These are phyloP conservation scores for Plebejus melissa DNA, from an alignment of 2,888 invertebrate species.

Conservation along the genomic window DNA sequence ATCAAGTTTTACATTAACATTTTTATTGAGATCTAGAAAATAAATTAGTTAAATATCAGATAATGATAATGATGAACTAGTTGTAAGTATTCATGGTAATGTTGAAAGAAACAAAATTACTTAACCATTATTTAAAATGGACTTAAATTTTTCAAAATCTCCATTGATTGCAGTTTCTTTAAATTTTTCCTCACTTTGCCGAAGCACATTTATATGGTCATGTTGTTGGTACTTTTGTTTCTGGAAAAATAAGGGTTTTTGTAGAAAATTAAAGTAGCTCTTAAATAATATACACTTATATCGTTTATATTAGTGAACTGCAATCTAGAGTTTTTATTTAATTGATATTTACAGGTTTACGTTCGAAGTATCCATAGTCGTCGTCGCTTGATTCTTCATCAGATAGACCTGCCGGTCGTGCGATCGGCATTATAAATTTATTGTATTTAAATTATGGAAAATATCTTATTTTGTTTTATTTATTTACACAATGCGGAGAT, in stretches of 20 bases:
- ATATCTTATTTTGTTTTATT: background rate
- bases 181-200: conserved; percentile 56
- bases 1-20: conserved; percentile 62
- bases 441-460: background rate
- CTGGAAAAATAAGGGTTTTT: background rate
- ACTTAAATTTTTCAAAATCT: conserved; percentile 49
- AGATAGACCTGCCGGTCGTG: conserved; percentile 64
- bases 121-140: conserved; percentile 15
- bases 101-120: background rate
- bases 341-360: conserved; percentile 51
- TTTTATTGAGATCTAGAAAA: conserved; percentile 57
- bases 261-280: background rate
- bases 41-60: background rate
- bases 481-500: background rate
- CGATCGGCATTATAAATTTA: conserved; percentile 35
- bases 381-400: conserved; percentile 67
- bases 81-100: background rate
- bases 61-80: background rate
- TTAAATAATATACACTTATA: background rate
- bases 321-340: background rate
- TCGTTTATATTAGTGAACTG: background rate
- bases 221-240: background rate
- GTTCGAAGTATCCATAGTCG: conserved; percentile 58
- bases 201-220: conserved; percentile 44
- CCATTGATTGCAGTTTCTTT: conserved; percentile 66